Percentiles rank a stretch among this genome's conserved stretches.
phyloP scores from a whole-genome alignment of 92 coral and sea anemone species.

The Nematostella vectensis region DNA sequence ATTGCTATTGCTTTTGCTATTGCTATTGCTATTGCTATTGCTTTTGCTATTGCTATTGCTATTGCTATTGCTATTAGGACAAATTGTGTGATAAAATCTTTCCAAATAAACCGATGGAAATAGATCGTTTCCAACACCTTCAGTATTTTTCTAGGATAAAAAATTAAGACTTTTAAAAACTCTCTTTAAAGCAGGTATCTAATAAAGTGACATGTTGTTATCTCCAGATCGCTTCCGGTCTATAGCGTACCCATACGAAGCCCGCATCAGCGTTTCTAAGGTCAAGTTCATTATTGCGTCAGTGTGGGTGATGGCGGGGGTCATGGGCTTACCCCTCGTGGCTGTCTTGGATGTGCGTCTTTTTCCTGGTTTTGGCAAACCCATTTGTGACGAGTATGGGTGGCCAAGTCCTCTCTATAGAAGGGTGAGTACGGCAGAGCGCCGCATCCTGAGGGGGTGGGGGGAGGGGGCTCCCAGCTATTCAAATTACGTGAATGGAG shows the following conservation, averaged over 20 bases:
- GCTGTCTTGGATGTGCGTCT: conserved; percentile 29
- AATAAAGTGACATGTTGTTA: no score
- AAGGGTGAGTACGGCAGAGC: not conserved
- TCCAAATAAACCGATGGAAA: no score
- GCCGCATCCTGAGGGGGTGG: no score
- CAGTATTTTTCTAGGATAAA: no score
- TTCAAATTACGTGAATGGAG: no score
- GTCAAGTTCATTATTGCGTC: conserved; percentile 54
- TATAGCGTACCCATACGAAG: conserved; percentile 83
- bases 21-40: not conserved
- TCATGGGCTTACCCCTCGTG: conserved; percentile 65
- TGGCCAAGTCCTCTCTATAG: conserved; percentile 65
- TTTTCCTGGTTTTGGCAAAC: not conserved
- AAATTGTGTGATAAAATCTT: no score
- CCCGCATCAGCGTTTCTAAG: conserved; percentile 66
- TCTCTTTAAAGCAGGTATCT: no score
- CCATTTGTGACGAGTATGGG: conserved; percentile 35
- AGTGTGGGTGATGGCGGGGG: conserved; percentile 65
- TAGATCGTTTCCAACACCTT: no score
- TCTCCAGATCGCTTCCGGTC: conserved; percentile 87
- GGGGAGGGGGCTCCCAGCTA: no score
- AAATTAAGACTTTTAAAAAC: no score
- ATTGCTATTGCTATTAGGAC: no score
- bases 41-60: not conserved
- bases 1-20: no score